phyloP scores from a whole-genome alignment of 2,113 vertebrate species.

The Drymodes brunneopygia region DNA sequence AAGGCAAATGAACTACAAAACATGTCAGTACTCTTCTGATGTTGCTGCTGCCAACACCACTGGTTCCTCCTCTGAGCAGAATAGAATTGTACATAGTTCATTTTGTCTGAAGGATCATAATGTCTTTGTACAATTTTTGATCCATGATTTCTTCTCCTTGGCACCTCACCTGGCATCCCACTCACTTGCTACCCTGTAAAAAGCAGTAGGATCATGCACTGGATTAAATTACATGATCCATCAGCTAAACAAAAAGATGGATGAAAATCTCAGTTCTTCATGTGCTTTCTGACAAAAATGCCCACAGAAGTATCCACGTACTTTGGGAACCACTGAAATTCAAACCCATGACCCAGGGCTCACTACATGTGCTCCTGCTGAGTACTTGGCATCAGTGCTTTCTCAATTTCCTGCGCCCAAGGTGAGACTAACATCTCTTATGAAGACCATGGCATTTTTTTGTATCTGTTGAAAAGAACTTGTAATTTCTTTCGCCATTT shows the following conservation, averaged over 20 bases:
- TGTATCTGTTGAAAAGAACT: neutral
- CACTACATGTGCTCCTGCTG: neutral
- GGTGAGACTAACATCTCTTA: neutral
- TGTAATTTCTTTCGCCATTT: neutral
- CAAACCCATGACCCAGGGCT: neutral
- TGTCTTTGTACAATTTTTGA: neutral
- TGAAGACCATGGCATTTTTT: neutral
- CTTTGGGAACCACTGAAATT: neutral
- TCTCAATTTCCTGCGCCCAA: neutral
- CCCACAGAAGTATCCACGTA: accelerated
- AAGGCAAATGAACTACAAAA: neutral
- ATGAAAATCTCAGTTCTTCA: neutral
- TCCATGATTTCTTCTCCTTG: neutral
- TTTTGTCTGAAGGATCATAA: neutral
- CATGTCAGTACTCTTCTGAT: neutral
- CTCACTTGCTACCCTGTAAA: neutral
- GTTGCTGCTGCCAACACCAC: neutral
- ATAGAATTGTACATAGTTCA: neutral
- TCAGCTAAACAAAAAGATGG: neutral
- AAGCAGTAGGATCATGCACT: neutral
- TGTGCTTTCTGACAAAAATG: neutral
- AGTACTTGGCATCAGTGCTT: neutral
- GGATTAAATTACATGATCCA: neutral
- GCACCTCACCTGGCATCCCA: accelerated
- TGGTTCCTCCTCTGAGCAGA: neutral